These are phyloP conservation scores for Telmatochromis sp. DNA, from an alignment of 2,113 vertebrate species.

Conservation along the genomic window DNA sequence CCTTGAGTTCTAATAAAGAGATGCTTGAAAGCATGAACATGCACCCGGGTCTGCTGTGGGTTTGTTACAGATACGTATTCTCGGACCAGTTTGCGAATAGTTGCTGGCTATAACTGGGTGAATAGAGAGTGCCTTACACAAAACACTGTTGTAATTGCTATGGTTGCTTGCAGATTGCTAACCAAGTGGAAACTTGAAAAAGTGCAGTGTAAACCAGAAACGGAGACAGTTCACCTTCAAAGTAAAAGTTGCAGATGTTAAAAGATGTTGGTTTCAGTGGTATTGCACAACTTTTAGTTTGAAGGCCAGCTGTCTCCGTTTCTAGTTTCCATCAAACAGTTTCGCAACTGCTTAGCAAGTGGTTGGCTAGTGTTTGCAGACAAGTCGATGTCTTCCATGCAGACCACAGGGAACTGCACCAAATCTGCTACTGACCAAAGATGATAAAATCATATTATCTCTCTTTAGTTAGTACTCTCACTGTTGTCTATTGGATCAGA, in stretches of 20 bases:
- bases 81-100: fast-evolving
- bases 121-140: neutral
- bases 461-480: neutral
- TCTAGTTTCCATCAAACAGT: neutral
- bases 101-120: neutral
- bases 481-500: neutral
- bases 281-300: neutral
- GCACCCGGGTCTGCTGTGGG: neutral
- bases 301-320: fast-evolving
- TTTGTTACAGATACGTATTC: neutral
- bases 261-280: neutral
- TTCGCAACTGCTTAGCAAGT: neutral
- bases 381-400: neutral
- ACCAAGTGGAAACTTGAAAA: neutral
- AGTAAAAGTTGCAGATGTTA: neutral
- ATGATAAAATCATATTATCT: neutral
- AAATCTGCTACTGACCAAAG: neutral
- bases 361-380: neutral
- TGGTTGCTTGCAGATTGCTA: neutral
- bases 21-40: neutral
- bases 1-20: neutral
- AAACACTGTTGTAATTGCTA: neutral
- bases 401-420: neutral
- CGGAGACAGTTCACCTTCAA: neutral
- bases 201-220: neutral